These are phyloP conservation scores for Unio delphinus DNA, from an alignment of 2,888 invertebrate genomes.

Conservation along the genomic window DNA sequence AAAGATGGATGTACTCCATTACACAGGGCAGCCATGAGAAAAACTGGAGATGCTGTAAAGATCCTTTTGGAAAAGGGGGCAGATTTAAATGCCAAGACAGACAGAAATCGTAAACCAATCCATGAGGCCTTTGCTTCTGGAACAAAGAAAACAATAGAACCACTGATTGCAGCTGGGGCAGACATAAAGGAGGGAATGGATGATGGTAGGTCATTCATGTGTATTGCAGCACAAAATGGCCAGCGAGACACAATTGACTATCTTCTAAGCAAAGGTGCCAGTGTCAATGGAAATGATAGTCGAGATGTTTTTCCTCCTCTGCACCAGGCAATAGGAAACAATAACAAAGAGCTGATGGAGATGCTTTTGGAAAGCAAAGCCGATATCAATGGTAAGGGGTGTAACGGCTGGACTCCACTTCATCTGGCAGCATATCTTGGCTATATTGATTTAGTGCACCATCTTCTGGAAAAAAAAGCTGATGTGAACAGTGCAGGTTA, in stretches of 20 bases:
- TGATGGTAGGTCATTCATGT: conserved; percentile 20
- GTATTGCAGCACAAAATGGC: conserved; percentile 17
- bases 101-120: conserved; percentile 21
- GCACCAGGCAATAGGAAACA: conserved; percentile 25
- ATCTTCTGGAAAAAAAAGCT: conserved; percentile 24
- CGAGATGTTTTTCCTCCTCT: conserved; percentile 23
- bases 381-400: conserved; percentile 17
- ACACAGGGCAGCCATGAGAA: conserved; percentile 24
- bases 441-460: conserved; percentile 12
- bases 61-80: conserved; percentile 20
- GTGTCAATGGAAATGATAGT: conserved; percentile 3
- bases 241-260: conserved; percentile 12
- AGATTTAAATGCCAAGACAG: conserved; percentile 16
- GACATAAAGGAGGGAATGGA: conserved; percentile 14
- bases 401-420: conserved; percentile 31
- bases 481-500: conserved; percentile 18
- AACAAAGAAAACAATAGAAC: conserved; percentile 7
- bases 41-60: conserved; percentile 16
- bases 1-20: conserved; percentile 27
- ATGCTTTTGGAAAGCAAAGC: conserved; percentile 18
- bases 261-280: conserved; percentile 1
- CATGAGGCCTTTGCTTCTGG: conserved; percentile 27
- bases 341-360: conserved; percentile 17
- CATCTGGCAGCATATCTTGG: conserved; percentile 33
- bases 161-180: conserved; percentile 21